phyloP scores from a whole-genome alignment of 1,140 invertebrate species.

The Zaprionus africanus region DNA sequence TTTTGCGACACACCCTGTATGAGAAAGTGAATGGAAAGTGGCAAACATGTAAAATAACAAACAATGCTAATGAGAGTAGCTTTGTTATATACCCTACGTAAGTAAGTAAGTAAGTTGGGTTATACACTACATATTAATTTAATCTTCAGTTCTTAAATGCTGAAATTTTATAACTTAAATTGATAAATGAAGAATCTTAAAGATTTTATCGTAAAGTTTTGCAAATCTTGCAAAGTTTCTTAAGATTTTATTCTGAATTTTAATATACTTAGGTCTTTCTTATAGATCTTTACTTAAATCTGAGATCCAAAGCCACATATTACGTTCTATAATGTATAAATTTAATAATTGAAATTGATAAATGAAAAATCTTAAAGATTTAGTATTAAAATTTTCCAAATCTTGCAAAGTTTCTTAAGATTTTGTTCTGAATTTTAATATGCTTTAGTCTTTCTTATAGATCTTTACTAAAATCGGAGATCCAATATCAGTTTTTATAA shows the following conservation, averaged over 20 bases:
- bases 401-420: too few species aligned
- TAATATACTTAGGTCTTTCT: too few species aligned
- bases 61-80: slow-evolving; percentile 23
- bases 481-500: too few species aligned
- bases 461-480: not conserved
- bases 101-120: not conserved
- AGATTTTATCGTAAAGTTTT: not conserved
- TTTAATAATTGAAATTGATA: not conserved
- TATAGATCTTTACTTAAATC: too few species aligned
- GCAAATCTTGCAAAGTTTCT: too few species aligned
- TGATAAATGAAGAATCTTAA: not conserved
- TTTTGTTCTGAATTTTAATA: too few species aligned
- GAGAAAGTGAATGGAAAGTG: slow-evolving; percentile 24
- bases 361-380: not conserved
- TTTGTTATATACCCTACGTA: slow-evolving; percentile 18
- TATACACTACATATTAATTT: not conserved
- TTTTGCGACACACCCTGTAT: slow-evolving; percentile 39
- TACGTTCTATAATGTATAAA: not conserved
- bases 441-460: too few species aligned
- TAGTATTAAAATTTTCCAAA: not conserved
- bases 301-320: too few species aligned
- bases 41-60: slow-evolving; percentile 61
- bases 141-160: not conserved
- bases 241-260: too few species aligned
- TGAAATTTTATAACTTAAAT: not conserved